A percentile compares a stretch with the other conserved stretches of the same genome.
Conservation (phyloP, 1,140 invertebrate genomes). For the Drosophila kurseongensis region DNA sequence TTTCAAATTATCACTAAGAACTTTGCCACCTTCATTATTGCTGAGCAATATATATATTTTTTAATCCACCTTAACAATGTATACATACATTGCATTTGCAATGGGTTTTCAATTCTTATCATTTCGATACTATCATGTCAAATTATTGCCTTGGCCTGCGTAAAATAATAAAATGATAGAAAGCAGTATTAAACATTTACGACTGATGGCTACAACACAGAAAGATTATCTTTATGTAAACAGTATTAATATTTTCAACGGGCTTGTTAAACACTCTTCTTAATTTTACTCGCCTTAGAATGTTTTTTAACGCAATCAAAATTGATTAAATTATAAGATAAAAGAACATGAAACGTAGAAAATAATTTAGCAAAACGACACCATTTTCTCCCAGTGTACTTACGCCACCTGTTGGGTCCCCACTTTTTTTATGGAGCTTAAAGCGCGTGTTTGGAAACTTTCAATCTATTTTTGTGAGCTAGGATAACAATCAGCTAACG, state of each 20-base stretch:
- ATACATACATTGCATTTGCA: not conserved
- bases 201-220: not conserved
- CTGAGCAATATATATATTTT: no score
- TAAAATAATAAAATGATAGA: conserved; percentile 1
- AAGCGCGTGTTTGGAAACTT: conserved; percentile 42
- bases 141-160: no score
- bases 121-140: not conserved
- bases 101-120: not conserved
- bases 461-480: conserved; percentile 30
- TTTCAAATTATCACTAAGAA: no score
- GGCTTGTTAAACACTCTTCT: not conserved
- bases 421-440: conserved; percentile 17
- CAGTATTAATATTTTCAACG: not conserved
- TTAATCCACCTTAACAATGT: no score
- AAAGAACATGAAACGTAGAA: no score
- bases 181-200: not conserved
- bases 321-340: no score
- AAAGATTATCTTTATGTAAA: not conserved
- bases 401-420: conserved; percentile 41
- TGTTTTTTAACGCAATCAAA: not conserved
- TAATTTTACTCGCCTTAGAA: not conserved
- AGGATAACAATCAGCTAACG: conserved; percentile 20
- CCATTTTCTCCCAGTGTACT: not conserved
- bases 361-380: no score
- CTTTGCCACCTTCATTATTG: no score